These are phyloP conservation scores for Phacellophora camtschatica DNA, from an alignment of 30 jellyfish, hydroid and myxozoan genomes.

Conservation along the genomic window DNA sequence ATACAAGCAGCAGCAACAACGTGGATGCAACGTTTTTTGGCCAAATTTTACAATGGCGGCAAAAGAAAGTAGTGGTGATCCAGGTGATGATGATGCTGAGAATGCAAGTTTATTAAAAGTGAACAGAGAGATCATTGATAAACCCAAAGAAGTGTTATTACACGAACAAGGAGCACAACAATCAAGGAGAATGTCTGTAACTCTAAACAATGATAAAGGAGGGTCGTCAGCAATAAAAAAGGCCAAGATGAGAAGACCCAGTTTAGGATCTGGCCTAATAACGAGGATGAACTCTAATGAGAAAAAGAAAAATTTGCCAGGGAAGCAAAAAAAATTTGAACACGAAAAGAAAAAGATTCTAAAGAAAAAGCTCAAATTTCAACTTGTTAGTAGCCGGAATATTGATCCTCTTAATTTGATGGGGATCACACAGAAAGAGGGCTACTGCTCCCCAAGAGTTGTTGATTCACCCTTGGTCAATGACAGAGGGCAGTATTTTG, in stretches of 20 bases:
- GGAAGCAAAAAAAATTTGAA: conserved; percentile 14
- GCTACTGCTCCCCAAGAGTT: conserved; percentile 54
- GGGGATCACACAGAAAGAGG: conserved; percentile 49
- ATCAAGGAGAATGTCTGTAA: no score
- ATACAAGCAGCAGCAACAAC: no score
- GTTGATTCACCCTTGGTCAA: conserved; percentile 59
- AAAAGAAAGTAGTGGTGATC: no score
- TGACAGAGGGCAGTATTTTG: conserved; percentile 62
- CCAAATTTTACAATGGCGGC: no score
- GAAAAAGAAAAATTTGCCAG: not conserved
- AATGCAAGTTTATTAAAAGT: no score
- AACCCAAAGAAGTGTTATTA: no score
- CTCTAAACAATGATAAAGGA: not conserved
- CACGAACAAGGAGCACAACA: no score
- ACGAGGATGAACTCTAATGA: not conserved
- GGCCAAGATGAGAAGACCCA: not conserved
- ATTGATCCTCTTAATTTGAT: conserved; percentile 44
- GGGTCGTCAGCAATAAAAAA: not conserved
- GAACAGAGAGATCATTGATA: no score
- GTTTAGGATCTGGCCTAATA: not conserved
- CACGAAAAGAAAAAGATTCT: conserved; percentile 24
- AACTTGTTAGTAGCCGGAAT: not conserved
- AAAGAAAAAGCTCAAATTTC: conserved; percentile 6
- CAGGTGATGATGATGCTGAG: no score
- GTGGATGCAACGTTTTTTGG: no score